Evolutionary conservation across 2,113 vertebrate species (phyloP), one percentile per base, ranked within the genome.

Genomic region (Equus quagga): DNA sequence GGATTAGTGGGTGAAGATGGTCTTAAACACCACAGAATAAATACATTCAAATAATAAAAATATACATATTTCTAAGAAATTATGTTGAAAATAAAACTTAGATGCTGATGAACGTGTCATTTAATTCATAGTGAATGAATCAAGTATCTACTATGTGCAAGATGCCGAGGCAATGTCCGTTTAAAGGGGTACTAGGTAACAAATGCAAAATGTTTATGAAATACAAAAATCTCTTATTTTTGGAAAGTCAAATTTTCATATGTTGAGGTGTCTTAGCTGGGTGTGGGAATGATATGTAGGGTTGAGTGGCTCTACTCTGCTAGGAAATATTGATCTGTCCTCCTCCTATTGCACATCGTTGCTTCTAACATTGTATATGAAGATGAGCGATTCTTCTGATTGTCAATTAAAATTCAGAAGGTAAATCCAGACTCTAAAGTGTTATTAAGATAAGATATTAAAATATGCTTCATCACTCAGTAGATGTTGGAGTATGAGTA

Each of bases 341-440:
- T 92, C 24, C 9, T 92, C 5, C 44, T 89, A 13, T 73, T 88
- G 49, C 44, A 88, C 84, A 44, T 81, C 31, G 54, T 69, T 79
- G 51, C 80, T 80, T 60, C 31, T 60, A 49, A 85, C 46, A 41
- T 15, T 49, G 17, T 33, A 23, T 49, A 62, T 44, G 17, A 24
- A 76, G 78, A 31, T 11, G 70, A 97, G 15, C 19, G n/a, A 56
- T 44, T 84, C 65, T 96, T 24, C n/a, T 69, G 46, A 62, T 9
- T 89, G 12, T 19, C 86, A 24, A 33, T 92, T 90, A 94, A 92
- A 91, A 94, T 79, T 97, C 62, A 41, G 54, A 93, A 46, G 60
- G 36, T 64, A 65, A 92, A 84, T 88, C 14, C 24, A 82, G 79
- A 70, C n/a, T 69, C 60, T 54, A 44, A 73, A 72, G 26, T 84